Evolutionary conservation across 2,888 invertebrate genomes (phyloP), one percentile per base, ranked within the genome.

Genomic region (Drosophila fulvimacula): DNA sequence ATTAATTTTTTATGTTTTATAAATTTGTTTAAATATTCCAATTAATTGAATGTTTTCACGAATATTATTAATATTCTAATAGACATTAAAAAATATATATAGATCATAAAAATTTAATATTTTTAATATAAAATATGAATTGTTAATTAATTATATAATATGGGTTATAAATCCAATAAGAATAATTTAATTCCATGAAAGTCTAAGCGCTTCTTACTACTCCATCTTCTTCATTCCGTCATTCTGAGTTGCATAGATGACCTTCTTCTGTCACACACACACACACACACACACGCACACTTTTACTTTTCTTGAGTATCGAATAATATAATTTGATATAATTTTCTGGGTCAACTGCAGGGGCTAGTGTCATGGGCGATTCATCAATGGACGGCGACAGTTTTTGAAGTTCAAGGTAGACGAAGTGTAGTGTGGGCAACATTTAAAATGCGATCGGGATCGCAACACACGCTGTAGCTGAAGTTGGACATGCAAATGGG

Each of bases 371-470:
- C 15, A 36, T 34, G 34, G 19, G 19, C 41, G 41, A 15, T 13
- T n/a, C 17, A 39, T n/a, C n/a, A 32, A 17, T 38, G 44, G 21
- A 36, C n/a, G 38, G 30, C 1, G 15, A 19, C 11, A 32, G 5
- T 10, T 48, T 60, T 69, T 78, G 66, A 77, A 76, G 77, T 76
- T 76, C 77, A 76, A 76, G 65, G 70, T 68, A 48, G 38, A 24
- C 36, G 32, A 34, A 36, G 46, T 49, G 41, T 53, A 32, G 41
- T 24, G 41, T 21, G 51, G 46, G 46, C 58, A 51, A 51, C 57
- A 76, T 68, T 79, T 71, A 64, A 76, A 79, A 86, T 81, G 69
- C 86, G 74, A 78, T 68, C 65, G 69, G 61, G 69, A 74, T 74
- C 57, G 64, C 65, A 24, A 59, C 60, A 27, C 44, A 55, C 10